Conservation (phyloP, 2,888 invertebrate species). For the Eristalis arbustorum region DNA sequence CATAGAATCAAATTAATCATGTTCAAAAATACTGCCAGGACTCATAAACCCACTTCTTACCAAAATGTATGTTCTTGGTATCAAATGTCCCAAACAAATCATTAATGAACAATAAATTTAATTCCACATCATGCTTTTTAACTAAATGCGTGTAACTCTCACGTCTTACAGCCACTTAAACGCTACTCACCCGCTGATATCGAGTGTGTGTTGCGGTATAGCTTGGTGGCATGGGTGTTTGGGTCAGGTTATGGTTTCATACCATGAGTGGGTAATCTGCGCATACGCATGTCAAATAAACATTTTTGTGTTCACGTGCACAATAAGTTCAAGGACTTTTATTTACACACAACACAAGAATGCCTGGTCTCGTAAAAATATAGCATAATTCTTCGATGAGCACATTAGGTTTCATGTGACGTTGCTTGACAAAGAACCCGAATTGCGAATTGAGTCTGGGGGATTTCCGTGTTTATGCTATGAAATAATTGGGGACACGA, state of each 20-base stretch:
- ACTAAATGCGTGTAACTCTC: background rate
- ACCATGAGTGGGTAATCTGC: background rate
- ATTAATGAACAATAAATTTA: background rate
- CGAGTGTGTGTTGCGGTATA: background rate
- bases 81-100: background rate
- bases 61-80: background rate
- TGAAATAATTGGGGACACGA: slow-evolving; percentile 23
- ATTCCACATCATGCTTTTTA: background rate
- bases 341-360: slow-evolving; percentile 63
- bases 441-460: background rate
- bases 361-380: background rate
- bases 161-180: background rate
- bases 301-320: slow-evolving; percentile 5
- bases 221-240: background rate
- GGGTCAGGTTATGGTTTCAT: background rate
- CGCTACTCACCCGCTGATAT: background rate
- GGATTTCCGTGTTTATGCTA: slow-evolving; percentile 67
- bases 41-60: background rate
- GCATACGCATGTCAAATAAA: background rate
- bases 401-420: background rate
- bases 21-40: no score
- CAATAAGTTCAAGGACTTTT: slow-evolving; percentile 74
- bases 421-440: background rate
- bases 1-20: background rate
- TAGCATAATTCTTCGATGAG: background rate